Base-by-base conservation (phyloP, 1,140 invertebrate species). In the Achatina immaculata region DNA sequence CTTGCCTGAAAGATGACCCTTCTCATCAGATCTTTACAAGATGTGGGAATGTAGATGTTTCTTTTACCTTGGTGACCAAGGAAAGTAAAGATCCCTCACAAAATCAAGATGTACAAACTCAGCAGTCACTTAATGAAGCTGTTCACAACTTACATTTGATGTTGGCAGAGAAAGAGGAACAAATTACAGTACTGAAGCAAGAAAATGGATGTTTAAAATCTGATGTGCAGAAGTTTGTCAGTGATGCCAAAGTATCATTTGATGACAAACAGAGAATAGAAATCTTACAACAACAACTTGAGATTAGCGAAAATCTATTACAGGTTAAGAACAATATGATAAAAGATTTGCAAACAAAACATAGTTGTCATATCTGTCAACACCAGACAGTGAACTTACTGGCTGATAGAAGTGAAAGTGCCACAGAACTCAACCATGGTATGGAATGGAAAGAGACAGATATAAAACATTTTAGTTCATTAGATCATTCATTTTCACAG, bases 301-400 rank as follows among this genome's bases (percentile, higher is more conserved):
- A 80, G 38, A 42, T 75, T 16, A 42, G 24, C 51, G 77, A 66
- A 68, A 19, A 80, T n/a, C 43, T 28, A 21, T 75, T 42, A 55
- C 28, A 31, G 42, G 58, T 24, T 14, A 34, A 45, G 21, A 9
- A 80, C 34, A 28, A 51, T 43, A 7, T 31, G 24, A 42, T 38
- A 48, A 71, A 74, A 40, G 34, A 40, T 71, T 45, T 71, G 34
- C 68, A 40, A 21, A 19, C 38, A 24, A 4, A 21, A 7, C n/a
- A 11, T 1, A 68, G 28, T 40, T 31, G 21, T 31, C 19, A n/a
- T n/a, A n/a, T n/a, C n/a, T n/a, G n/a, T n/a, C n/a, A n/a, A n/a
- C n/a, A 6, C 28, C 65, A 34, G 7, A 11, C 2, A 16, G 34
- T 31, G 34, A n/a, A 11, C 3, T 3, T 7, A 14, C 48, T 55